Base-by-base conservation (phyloP, 2,113 vertebrate genomes). In the Entosphenus tridentatus region DNA sequence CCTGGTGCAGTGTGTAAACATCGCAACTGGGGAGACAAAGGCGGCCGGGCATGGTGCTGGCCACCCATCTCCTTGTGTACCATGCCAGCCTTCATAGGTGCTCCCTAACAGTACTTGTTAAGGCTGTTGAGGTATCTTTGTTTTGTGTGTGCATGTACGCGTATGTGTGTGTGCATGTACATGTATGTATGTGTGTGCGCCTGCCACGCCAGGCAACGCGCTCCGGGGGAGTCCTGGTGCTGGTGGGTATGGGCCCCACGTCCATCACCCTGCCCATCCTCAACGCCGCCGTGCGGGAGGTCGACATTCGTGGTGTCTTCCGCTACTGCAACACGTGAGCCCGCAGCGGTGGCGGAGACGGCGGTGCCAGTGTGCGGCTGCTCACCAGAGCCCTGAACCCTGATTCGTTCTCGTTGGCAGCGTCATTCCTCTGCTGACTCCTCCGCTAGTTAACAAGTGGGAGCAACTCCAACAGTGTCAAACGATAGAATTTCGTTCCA, bases 301-400 rank as follows among this genome's bases (percentile, higher is more conserved):
- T 98, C 72, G 92, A 98, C 68, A 89, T 97, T 80, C 82, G 83
- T 55, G 93, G 93, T 0, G 83, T 95, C 69, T 95, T 93, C 77
- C 84, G 90, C 77, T 98, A 95, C 76, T 86, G 92, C 77, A 98
- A 97, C 75, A 98, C 90, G 92, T 98, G 75, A 87, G 85, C 39
- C 39, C 39, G 39, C 39, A 39, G 39, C 39, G 6, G 4, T 39
- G 39, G 39, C 39, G 39, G 39, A 39, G 39, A 39, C 39, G 39
- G 39, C 6, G 39, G 39, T 65, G 21, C 10, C 62, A 10, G n/a
- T 65, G 62, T 65, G n/a, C 21, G n/a, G 21, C 10, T 11, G 10
- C 10, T 21, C 21, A 16, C n/a, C n/a, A 9, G n/a, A 9, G 62
- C 62, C 21, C 21, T 65, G 62, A 21, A 9, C 21, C n/a, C 58